A percentile compares a stretch with the other conserved stretches of the same genome.
Evolutionary conservation across 2,888 invertebrate genomes (phyloP).

Genomic region (Melanostoma scalare): DNA sequence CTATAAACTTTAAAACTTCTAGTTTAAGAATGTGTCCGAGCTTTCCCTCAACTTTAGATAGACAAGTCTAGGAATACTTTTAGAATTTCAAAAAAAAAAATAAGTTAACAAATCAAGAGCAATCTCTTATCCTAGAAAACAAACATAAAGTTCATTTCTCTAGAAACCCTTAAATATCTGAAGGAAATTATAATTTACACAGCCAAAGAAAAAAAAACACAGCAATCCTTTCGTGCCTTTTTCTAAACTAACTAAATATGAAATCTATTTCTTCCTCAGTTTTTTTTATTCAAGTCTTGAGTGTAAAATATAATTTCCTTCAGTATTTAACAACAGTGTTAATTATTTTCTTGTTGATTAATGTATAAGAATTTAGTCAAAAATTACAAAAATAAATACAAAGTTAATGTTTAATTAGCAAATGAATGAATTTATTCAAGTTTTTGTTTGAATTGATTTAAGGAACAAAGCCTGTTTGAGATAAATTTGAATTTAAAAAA

Average conservation of each 20-base stretch:
- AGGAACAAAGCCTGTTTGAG: neutral
- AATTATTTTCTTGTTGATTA: constrained; percentile 67
- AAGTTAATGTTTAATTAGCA: constrained; percentile 50
- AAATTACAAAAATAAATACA: constrained; percentile 28
- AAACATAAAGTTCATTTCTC: constrained; percentile 22
- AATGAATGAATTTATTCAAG: constrained; percentile 47
- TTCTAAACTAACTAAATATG: constrained; percentile 47
- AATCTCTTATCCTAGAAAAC: constrained; percentile 26
- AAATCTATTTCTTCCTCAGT: constrained; percentile 22
- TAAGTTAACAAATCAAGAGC: constrained; percentile 64
- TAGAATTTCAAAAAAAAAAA: neutral
- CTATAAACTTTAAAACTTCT: neutral
- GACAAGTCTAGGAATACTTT: constrained; percentile 16
- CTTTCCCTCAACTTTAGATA: constrained; percentile 12
- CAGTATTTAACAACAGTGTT: constrained; percentile 10
- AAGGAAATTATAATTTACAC: constrained; percentile 55
- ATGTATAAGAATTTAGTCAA: constrained; percentile 56
- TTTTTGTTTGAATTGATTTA: neutral
- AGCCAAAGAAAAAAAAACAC: constrained; percentile 28
- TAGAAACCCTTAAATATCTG: constrained; percentile 9
- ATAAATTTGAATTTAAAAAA: constrained; percentile 34
- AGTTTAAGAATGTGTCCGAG: neutral
- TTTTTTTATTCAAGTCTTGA: constrained; percentile 19
- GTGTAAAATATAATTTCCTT: constrained; percentile 46
- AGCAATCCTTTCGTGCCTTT: constrained; percentile 72